Evolutionary conservation across 2,113 vertebrate genomes (phyloP).

Genomic region (Channa maculata): DNA sequence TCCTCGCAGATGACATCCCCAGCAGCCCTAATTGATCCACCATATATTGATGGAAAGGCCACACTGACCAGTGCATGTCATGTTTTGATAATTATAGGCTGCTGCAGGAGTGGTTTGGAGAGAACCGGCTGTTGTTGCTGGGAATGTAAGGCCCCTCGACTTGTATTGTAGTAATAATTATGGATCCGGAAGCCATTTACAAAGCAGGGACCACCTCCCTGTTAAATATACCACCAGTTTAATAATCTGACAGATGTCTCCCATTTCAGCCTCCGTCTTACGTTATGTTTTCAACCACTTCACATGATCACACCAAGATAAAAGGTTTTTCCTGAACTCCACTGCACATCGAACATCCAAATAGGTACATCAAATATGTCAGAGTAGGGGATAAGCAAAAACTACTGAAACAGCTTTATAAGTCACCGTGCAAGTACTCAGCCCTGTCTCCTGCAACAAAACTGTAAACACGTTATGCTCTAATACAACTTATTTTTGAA

Average conservation of each 20-base stretch:
- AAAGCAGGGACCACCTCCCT: constrained; percentile 26
- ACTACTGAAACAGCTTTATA: not conserved
- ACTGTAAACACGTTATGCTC: no score
- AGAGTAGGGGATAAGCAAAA: no score
- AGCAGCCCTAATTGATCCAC: constrained; percentile 67
- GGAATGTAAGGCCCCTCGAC: constrained; percentile 48
- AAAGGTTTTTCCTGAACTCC: constrained; percentile 46
- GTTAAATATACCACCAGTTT: constrained; percentile 62
- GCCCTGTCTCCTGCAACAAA: no score
- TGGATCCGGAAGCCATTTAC: constrained; percentile 58
- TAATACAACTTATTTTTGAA: no score
- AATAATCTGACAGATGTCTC: constrained; percentile 72
- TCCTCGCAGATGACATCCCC: constrained; percentile 54
- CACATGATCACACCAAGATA: constrained; percentile 59
- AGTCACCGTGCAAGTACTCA: no score
- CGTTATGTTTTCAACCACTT: constrained; percentile 48
- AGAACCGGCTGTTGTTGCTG: constrained; percentile 59
- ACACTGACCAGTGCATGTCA: constrained; percentile 61
- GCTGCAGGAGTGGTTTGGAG: constrained; percentile 48
- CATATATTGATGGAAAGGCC: constrained; percentile 51
- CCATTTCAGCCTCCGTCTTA: constrained; percentile 57
- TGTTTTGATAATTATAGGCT: constrained; percentile 74
- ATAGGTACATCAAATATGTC: constrained; percentile 14
- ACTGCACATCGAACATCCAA: constrained; percentile 27
- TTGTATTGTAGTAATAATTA: constrained; percentile 67